phyloP scores from a whole-genome alignment of 2,888 invertebrate species.

The Pediacus dermestoides region DNA sequence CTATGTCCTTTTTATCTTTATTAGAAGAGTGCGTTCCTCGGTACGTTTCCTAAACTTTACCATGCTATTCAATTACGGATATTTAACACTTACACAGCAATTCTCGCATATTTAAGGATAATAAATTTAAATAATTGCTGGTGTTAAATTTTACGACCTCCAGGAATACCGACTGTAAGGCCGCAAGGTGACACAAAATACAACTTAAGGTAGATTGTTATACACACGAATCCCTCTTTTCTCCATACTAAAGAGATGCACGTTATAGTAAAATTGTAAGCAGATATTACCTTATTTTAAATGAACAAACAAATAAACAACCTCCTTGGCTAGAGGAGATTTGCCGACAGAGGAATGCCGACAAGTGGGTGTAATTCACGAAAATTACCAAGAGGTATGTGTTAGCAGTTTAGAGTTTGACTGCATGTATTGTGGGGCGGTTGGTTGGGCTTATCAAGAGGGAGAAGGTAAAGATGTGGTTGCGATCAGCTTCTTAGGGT shows the following conservation, averaged over 20 bases:
- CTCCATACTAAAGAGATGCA: too few relatives aligned
- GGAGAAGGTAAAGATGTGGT: conserved; percentile 4
- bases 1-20: too few relatives aligned
- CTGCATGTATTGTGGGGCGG: too few relatives aligned
- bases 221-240: too few relatives aligned
- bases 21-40: too few relatives aligned
- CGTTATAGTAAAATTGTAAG: too few relatives aligned
- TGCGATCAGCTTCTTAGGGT: conserved; percentile 14
- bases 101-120: conserved; percentile 6
- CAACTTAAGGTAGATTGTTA: too few relatives aligned
- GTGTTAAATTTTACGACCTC: conserved; percentile 20
- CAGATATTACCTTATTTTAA: too few relatives aligned
- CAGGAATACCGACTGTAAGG: conserved; percentile 12
- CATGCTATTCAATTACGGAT: conserved; percentile 9
- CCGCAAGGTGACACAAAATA: conserved; percentile 14
- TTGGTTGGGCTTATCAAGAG: too few relatives aligned
- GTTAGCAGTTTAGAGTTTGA: too few relatives aligned
- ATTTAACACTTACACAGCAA: conserved; percentile 10
- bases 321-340: too few relatives aligned
- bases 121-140: conserved; percentile 19
- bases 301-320: too few relatives aligned
- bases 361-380: conserved; percentile 29
- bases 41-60: conserved; percentile 7
- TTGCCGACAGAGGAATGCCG: conserved; percentile 37
- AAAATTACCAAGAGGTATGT: conserved; percentile 24